These are phyloP conservation scores for Meloidogyne floridensis DNA, from an alignment of 1,140 invertebrate species.

Conservation along the genomic window DNA sequence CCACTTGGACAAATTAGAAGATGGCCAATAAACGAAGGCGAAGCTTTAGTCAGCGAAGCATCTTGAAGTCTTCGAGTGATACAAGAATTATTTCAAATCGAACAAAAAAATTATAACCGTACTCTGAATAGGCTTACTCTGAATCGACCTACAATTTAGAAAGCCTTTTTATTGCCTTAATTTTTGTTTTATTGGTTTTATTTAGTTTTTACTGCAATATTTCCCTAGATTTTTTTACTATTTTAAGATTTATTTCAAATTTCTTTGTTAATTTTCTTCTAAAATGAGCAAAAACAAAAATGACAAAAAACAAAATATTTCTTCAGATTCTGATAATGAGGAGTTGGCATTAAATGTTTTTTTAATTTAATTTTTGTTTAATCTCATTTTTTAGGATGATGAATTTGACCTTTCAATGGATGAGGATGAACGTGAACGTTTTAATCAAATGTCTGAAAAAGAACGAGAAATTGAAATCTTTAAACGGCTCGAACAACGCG, in stretches of 20 bases:
- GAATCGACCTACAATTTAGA: too few relatives aligned
- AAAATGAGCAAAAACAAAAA: neutral
- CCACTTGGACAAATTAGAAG: too few relatives aligned
- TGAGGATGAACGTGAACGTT: slow-evolving; percentile 41
- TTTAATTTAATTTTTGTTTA: slow-evolving; percentile 1
- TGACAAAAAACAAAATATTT: slow-evolving; percentile 13
- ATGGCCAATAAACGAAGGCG: too few relatives aligned
- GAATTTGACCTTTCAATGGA: slow-evolving; percentile 37
- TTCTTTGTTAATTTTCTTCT: neutral
- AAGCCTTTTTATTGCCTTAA: too few relatives aligned
- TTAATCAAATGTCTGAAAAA: slow-evolving; percentile 45
- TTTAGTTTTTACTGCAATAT: too few relatives aligned
- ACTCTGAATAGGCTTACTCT: too few relatives aligned
- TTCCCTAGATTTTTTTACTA: neutral
- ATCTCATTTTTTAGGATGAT: slow-evolving; percentile 33
- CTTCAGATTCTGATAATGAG: slow-evolving; percentile 8
- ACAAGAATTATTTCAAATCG: too few relatives aligned
- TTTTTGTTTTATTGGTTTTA: too few relatives aligned
- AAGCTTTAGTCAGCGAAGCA: too few relatives aligned
- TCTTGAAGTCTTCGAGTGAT: too few relatives aligned
- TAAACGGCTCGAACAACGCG: slow-evolving; percentile 39
- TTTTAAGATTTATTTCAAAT: neutral
- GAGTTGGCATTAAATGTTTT: neutral
- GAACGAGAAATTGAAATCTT: slow-evolving; percentile 46
- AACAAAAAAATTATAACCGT: too few relatives aligned